Conservation (phyloP, 2,113 vertebrate genomes). For the Myrmophylax atrothorax region DNA sequence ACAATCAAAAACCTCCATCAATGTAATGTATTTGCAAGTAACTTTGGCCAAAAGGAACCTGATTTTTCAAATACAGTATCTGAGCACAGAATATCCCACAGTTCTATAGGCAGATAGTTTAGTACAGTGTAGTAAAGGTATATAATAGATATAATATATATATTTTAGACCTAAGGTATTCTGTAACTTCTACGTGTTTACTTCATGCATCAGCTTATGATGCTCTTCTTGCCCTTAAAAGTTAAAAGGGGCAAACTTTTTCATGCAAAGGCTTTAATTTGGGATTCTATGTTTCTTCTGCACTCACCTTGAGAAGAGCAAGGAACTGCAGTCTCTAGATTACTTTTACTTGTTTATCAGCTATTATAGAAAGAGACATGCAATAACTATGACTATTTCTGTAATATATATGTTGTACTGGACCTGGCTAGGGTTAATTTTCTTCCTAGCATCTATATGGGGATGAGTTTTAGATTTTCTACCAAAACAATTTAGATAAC, state of each 20-base stretch:
- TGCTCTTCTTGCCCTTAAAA: not conserved
- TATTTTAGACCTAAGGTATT: not conserved
- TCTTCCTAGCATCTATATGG: not conserved
- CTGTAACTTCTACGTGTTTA: not conserved
- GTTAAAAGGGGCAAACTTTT: not conserved
- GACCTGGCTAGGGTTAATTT: not conserved
- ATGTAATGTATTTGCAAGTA: not conserved
- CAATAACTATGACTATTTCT: not conserved
- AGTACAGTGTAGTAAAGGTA: not conserved
- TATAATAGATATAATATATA: not conserved
- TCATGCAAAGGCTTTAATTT: not conserved
- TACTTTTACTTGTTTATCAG: not conserved
- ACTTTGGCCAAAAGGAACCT: not conserved
- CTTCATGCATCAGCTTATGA: not conserved
- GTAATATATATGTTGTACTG: not conserved
- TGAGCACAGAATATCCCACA: not conserved
- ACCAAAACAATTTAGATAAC: not conserved
- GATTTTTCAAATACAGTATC: not conserved
- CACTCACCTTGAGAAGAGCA: not conserved
- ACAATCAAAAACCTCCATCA: not conserved
- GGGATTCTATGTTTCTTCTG: not conserved
- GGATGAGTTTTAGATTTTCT: not conserved
- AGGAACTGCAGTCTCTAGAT: not conserved
- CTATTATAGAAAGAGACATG: not conserved
- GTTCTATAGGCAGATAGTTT: not conserved